phyloP scores from a whole-genome alignment of 2,113 vertebrate genomes.

The Perccottus glenii region DNA sequence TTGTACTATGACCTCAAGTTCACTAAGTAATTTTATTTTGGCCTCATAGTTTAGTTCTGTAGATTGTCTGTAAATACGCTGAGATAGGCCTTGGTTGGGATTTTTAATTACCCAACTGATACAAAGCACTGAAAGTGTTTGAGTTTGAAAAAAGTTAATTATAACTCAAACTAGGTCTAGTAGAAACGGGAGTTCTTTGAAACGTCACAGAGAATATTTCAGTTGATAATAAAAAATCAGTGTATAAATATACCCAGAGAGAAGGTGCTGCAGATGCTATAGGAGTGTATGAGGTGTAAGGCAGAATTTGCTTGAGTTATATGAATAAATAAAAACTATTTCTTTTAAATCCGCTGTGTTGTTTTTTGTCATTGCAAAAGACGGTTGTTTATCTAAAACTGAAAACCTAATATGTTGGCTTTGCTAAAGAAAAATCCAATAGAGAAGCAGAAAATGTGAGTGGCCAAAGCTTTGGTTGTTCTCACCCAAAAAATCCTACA shows the following conservation, averaged over 20 bases:
- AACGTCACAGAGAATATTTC: constrained; percentile 41
- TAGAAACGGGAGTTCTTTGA: constrained; percentile 41
- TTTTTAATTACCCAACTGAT: neutral
- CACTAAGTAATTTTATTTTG: neutral
- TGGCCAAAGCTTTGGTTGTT: no score
- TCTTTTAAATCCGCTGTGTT: constrained; percentile 59
- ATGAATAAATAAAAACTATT: constrained; percentile 68
- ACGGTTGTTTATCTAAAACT: constrained; percentile 8
- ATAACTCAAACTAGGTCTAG: constrained; percentile 34
- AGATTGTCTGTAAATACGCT: neutral
- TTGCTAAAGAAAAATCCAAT: neutral
- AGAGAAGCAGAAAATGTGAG: no score
- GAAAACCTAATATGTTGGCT: no score
- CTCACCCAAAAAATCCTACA: neutral
- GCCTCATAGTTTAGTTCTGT: neutral
- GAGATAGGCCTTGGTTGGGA: no score
- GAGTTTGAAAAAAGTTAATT: constrained; percentile 41
- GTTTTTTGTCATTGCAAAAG: constrained; percentile 16
- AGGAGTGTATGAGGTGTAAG: constrained; percentile 53
- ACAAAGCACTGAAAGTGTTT: constrained; percentile 11
- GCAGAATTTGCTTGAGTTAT: constrained; percentile 48
- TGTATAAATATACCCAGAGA: constrained; percentile 64
- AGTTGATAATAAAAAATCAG: constrained; percentile 27
- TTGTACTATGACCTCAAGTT: neutral
- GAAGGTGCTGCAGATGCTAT: constrained; percentile 24